phyloP scores from a whole-genome alignment of 2,113 vertebrate species.

The Sebastes schlegelii region DNA sequence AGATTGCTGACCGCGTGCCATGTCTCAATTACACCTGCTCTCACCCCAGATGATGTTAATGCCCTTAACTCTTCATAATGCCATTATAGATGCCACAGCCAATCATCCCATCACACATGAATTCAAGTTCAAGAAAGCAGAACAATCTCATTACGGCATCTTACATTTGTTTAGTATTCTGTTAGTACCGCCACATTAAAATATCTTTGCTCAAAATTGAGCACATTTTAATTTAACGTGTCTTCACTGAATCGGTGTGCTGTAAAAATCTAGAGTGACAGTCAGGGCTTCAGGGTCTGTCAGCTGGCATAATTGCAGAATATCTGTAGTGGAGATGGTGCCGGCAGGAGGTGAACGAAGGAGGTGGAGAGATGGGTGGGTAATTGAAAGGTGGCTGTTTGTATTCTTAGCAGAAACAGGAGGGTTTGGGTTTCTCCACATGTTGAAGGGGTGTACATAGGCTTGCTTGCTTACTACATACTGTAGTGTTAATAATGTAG shows the following conservation, averaged over 20 bases:
- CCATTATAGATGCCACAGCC: conserved; percentile 29
- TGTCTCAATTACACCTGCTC: conserved; percentile 58
- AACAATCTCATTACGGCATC: conserved; percentile 50
- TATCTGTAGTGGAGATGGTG: conserved; percentile 26
- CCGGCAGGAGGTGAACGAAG: conserved; percentile 36
- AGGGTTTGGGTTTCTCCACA: not conserved
- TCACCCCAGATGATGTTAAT: conserved; percentile 42
- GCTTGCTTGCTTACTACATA: not conserved
- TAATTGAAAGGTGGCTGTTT: conserved; percentile 40
- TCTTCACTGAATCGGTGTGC: conserved; percentile 45
- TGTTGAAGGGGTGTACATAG: not conserved
- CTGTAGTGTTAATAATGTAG: not conserved
- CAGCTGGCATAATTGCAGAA: conserved; percentile 52
- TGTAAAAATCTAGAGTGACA: conserved; percentile 32
- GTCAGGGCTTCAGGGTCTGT: conserved; percentile 25
- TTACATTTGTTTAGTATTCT: conserved; percentile 40
- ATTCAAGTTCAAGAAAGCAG: conserved; percentile 48
- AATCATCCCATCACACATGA: conserved; percentile 29
- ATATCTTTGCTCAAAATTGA: conserved; percentile 40
- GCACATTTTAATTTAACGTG: conserved; percentile 68
- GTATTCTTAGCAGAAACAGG: conserved; percentile 24
- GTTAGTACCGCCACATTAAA: conserved; percentile 35
- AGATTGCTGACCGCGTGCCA: conserved; percentile 34
- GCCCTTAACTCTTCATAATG: conserved; percentile 41
- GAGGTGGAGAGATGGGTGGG: not conserved